Evolutionary conservation across 2,113 vertebrate genomes (phyloP).

Genomic region (Thomomys bottae): DNA sequence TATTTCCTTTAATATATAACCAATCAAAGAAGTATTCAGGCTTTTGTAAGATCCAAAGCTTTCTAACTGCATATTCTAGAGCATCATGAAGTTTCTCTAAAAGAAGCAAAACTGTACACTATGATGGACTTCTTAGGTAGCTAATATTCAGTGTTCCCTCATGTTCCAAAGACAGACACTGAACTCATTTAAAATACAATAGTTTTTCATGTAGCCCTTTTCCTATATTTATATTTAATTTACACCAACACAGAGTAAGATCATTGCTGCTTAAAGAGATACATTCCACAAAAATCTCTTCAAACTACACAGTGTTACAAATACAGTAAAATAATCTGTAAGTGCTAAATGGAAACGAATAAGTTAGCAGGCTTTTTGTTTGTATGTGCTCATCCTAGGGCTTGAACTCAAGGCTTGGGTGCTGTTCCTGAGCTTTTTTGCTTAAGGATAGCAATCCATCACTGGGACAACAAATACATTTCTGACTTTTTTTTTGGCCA

Average conservation of each 20-base stretch:
- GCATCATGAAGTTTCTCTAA: conserved; percentile 83
- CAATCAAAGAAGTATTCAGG: conserved; percentile 88
- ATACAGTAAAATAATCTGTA: conserved; percentile 29
- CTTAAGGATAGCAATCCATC: too few relatives aligned
- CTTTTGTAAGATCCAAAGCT: conserved; percentile 84
- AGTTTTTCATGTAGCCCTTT: conserved; percentile 69
- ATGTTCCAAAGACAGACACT: conserved; percentile 68
- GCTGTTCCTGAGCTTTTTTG: too few relatives aligned
- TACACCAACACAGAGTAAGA: conserved; percentile 73
- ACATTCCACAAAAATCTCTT: background rate
- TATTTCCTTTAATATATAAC: conserved; percentile 85
- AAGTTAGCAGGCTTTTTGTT: too few relatives aligned
- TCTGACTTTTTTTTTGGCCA: too few relatives aligned
- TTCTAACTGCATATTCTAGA: conserved; percentile 81
- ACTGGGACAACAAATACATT: too few relatives aligned
- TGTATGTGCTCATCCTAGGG: too few relatives aligned
- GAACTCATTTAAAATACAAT: conserved; percentile 75
- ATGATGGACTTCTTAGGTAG: conserved; percentile 81
- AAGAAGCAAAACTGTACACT: conserved; percentile 82
- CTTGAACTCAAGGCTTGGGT: too few relatives aligned
- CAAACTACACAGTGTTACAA: conserved; percentile 47
- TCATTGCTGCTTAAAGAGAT: conserved; percentile 46
- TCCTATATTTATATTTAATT: conserved; percentile 65
- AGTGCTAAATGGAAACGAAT: conserved; percentile 47
- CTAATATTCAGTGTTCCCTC: conserved; percentile 77